phyloP scores from a whole-genome alignment of 1,140 invertebrate species.

The Zeugodacus cucurbitae region DNA sequence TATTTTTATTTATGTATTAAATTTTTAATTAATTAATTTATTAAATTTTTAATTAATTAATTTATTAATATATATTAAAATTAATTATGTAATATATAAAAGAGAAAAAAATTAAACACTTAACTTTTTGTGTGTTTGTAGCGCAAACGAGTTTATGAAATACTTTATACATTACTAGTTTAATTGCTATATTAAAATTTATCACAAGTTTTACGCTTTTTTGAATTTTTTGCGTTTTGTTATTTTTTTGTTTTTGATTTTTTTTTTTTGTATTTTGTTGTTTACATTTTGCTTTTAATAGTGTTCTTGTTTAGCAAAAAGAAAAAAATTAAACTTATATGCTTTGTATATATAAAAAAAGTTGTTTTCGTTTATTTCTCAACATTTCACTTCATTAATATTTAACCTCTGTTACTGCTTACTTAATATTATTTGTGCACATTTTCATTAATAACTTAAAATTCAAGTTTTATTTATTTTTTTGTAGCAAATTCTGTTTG shows the following conservation, averaged over 20 bases:
- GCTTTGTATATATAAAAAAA: not conserved
- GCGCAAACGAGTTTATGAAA: conserved; percentile 4
- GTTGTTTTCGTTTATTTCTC: not conserved
- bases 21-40: not conserved
- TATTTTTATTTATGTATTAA: not conserved
- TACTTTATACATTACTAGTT: conserved; percentile 25
- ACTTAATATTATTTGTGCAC: conserved; percentile 10
- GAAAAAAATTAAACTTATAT: not conserved
- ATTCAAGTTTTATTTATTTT: not conserved
- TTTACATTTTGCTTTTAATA: not conserved
- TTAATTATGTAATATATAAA: not conserved
- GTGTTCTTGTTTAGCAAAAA: not conserved
- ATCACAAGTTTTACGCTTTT: conserved; percentile 41
- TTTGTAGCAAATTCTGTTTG: not conserved
- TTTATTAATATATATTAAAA: too few species aligned
- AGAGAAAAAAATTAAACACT: not conserved
- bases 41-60: too few species aligned
- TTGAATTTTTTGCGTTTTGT: conserved; percentile 17
- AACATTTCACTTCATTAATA: not conserved
- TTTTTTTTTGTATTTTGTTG: not conserved
- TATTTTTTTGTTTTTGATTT: not conserved
- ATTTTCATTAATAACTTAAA: not conserved
- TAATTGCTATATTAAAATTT: conserved; percentile 29
- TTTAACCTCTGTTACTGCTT: not conserved
- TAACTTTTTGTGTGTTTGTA: conserved; percentile 11